phyloP scores from a whole-genome alignment of 1,140 invertebrate genomes.

The Brachystomella parvula region DNA sequence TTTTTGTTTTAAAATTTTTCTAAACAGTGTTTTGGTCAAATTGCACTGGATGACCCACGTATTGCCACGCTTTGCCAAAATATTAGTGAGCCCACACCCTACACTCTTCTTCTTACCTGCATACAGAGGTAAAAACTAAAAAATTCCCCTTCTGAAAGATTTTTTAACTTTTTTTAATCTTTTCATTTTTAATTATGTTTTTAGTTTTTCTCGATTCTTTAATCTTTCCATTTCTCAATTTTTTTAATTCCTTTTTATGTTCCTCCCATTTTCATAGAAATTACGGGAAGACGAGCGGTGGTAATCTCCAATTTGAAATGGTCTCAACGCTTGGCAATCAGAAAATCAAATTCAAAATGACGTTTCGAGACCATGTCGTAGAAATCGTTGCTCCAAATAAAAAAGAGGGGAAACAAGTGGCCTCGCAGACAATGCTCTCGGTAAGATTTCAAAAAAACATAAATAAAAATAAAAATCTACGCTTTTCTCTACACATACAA shows the following conservation, averaged over 20 bases:
- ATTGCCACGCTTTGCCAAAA: conserved; percentile 89
- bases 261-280: conserved; percentile 56
- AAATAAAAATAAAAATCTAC: not conserved
- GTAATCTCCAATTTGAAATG: conserved; percentile 78
- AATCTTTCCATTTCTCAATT: no score
- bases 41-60: conserved; percentile 84
- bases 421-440: conserved; percentile 89
- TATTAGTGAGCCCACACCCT: conserved; percentile 88
- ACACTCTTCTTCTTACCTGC: conserved; percentile 85
- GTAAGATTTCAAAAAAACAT: conserved; percentile 40
- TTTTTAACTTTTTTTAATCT: no score
- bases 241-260: conserved; percentile 8
- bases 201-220: no score
- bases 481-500: not conserved
- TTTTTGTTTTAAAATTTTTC: conserved; percentile 19
- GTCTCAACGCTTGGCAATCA: conserved; percentile 77
- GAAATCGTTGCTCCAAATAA: conserved; percentile 70
- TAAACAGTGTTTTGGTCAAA: conserved; percentile 82
- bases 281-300: conserved; percentile 73
- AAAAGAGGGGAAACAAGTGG: conserved; percentile 91
- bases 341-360: conserved; percentile 89
- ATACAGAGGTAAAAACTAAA: conserved; percentile 56
- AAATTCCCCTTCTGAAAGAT: not conserved
- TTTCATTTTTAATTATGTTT: no score
- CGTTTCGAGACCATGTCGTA: conserved; percentile 76